Base-by-base conservation (phyloP, 2,888 invertebrate species). In the Amiota minor region DNA sequence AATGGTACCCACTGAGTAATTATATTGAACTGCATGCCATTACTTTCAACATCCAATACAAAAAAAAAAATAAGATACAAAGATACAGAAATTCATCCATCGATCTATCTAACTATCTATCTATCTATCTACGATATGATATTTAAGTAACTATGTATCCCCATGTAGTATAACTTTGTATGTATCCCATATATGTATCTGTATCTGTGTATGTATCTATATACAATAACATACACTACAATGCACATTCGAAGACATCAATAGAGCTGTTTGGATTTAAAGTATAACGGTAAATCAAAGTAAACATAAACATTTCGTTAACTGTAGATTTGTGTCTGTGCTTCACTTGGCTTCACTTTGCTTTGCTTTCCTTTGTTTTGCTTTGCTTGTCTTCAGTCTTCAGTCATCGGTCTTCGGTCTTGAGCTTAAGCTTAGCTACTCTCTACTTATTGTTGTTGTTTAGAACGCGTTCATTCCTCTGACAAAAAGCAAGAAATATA, bases 271-370 rank as follows among this genome's bases (percentile, higher is more conserved):
- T 62, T 62, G 11, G 14, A 14, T 62, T 62, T 35, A 12, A 68
- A 81, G 83, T 78, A 80, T 83, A 83, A 83, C 83, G 86, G 83
- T 86, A 83, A 84, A 82, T 77, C 86, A 84, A 85, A 83, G 80
- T 83, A 81, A 86, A 84, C 86, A 86, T 82, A 83, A 84, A 86
- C 86, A 83, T 83, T 68, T 71, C 71, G 61, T 70, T 70, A 71
- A 71, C 61, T 68, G 67, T 68, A 68, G 50, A 50, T 68, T 47
- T 56, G 23, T 23, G 70, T 47, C 20, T 14, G 68, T n/a, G 35
- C 35, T 35, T 35, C 35, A 35, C 35, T 35, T 35, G 35, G 35
- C 6, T 35, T 35, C 6, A 8, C 35, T 35, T 35, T 0, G 6
- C 35, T 35, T 35, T 0, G 6, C 35, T 35, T 35, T 35, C 6